These are phyloP conservation scores for Anagyrus pseudococci DNA, from an alignment of 2,888 invertebrate genomes.

Conservation along the genomic window DNA sequence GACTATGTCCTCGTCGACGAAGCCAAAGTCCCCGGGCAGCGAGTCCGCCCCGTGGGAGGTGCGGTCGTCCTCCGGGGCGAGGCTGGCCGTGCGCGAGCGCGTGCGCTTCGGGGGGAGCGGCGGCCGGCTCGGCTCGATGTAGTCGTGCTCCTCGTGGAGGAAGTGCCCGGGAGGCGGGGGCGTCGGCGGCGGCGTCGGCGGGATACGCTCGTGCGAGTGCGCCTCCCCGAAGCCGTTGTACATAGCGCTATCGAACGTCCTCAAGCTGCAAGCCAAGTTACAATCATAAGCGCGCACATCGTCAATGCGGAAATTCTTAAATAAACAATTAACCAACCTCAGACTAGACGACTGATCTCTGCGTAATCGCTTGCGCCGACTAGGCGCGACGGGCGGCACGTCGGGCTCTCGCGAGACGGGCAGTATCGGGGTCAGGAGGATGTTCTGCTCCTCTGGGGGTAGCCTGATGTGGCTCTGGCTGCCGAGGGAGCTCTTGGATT, in stretches of 20 bases:
- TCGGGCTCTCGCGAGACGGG: slow-evolving; percentile 6
- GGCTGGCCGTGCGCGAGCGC: slow-evolving; percentile 64
- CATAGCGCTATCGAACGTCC: slow-evolving; percentile 35
- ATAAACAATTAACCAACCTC: slow-evolving; percentile 12
- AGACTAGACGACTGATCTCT: slow-evolving; percentile 33
- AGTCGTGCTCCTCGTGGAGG: slow-evolving; percentile 66
- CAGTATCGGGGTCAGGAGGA: slow-evolving; percentile 39
- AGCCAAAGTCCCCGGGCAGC: slow-evolving; percentile 61
- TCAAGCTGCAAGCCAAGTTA: slow-evolving; percentile 16
- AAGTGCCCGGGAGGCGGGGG: slow-evolving; percentile 8
- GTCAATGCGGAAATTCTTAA: no score
- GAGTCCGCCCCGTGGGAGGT: slow-evolving; percentile 77
- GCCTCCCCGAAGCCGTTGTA: slow-evolving; percentile 46
- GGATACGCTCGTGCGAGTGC: slow-evolving; percentile 20
- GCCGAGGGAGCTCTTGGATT: slow-evolving; percentile 52
- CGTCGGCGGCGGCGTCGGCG: slow-evolving; percentile 34
- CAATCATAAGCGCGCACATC: no score
- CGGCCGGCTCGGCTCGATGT: slow-evolving; percentile 61
- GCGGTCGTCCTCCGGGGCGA: slow-evolving; percentile 70
- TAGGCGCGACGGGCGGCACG: slow-evolving; percentile 46
- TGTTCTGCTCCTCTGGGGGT: slow-evolving; percentile 40
- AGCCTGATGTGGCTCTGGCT: slow-evolving; percentile 50
- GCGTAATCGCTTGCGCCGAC: slow-evolving; percentile 47
- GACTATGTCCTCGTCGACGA: slow-evolving; percentile 60
- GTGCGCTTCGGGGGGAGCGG: slow-evolving; percentile 65